These are phyloP conservation scores for Drosophila meridiana DNA, from an alignment of 2,888 invertebrate species.

Conservation along the genomic window DNA sequence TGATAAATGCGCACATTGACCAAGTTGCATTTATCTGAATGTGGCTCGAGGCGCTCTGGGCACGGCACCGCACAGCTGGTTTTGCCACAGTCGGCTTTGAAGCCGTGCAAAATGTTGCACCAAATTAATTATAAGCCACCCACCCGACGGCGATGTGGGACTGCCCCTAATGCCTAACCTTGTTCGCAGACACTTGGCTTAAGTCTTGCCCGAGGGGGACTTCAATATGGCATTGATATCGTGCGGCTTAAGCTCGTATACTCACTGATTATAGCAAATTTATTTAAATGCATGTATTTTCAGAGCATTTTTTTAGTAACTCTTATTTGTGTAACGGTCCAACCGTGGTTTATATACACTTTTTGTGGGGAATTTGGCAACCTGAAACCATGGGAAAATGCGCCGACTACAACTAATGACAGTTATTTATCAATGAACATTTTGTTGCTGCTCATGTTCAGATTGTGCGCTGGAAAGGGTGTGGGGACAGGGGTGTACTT, in stretches of 20 bases:
- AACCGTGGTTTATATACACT: constrained; percentile 11
- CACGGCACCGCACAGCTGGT: constrained; percentile 19
- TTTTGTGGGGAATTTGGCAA: constrained; percentile 32
- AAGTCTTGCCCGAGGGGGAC: constrained; percentile 24
- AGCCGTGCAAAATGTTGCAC: constrained; percentile 72
- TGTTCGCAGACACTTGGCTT: constrained; percentile 74
- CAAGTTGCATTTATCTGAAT: constrained; percentile 52
- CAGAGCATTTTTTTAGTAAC: not conserved
- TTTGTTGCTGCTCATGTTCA: constrained; percentile 23
- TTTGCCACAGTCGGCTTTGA: constrained; percentile 22
- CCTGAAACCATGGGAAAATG: constrained; percentile 53
- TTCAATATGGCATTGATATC: constrained; percentile 50
- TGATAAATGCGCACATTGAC: constrained; percentile 79
- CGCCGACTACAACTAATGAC: constrained; percentile 56
- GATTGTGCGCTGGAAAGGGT: not conserved
- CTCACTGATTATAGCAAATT: constrained; percentile 52
- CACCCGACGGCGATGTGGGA: constrained; percentile 72
- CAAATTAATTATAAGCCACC: constrained; percentile 80
- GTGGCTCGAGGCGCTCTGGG: constrained; percentile 34
- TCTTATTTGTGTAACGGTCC: constrained; percentile 34
- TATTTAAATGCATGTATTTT: constrained; percentile 55
- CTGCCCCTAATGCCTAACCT: constrained; percentile 62
- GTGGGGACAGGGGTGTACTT: not conserved
- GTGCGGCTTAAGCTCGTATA: constrained; percentile 2
- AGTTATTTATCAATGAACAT: constrained; percentile 72